phyloP scores from a whole-genome alignment of 2,888 invertebrate species.

The Dugesia japonica region DNA sequence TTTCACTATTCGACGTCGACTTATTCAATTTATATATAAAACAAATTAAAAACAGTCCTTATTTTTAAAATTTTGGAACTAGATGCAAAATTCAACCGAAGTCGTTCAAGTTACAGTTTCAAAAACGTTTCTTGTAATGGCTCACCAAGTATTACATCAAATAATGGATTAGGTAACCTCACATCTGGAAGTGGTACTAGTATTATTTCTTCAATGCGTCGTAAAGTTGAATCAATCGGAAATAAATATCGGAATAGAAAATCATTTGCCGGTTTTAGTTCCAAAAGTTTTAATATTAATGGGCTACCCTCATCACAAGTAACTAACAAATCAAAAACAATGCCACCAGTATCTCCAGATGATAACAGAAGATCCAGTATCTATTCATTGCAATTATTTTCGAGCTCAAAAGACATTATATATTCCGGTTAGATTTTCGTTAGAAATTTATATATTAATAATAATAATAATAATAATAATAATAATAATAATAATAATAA shows the following conservation, averaged over 20 bases:
- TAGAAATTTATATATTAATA: too few relatives aligned
- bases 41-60: too few relatives aligned
- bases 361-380: not conserved
- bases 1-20: too few relatives aligned
- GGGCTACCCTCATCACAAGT: not conserved
- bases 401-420: not conserved
- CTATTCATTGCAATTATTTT: not conserved
- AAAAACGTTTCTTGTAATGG: not conserved
- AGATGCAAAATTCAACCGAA: slow-evolving; percentile 15
- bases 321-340: not conserved
- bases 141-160: not conserved
- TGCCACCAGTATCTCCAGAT: not conserved
- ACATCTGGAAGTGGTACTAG: not conserved
- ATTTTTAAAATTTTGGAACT: too few relatives aligned
- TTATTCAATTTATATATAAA: too few relatives aligned
- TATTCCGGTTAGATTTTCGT: not conserved
- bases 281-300: not conserved
- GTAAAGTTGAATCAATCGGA: slow-evolving; percentile 23
- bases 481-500: too few relatives aligned
- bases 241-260: not conserved
- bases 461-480: too few relatives aligned
- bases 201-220: slow-evolving; percentile 28
- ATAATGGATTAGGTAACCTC: not conserved
- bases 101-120: slow-evolving; percentile 10
- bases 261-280: slow-evolving; percentile 6